phyloP scores from a whole-genome alignment of 2,888 invertebrate species.

The Athetis lepigone region DNA sequence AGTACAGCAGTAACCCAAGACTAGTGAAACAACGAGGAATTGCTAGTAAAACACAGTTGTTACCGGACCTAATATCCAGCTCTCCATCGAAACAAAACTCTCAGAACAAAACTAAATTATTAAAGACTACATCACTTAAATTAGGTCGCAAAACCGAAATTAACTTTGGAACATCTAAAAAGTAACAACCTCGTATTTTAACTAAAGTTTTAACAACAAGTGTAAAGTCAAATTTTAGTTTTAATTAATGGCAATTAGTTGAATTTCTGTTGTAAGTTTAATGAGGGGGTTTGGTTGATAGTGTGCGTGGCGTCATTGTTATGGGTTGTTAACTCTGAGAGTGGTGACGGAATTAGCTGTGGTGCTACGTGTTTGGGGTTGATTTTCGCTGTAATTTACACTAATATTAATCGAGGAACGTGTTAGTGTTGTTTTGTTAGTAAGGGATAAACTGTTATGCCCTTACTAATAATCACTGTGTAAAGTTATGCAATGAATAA shows the following conservation, averaged over 20 bases:
- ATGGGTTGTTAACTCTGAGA: constrained; percentile 10
- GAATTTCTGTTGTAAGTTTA: constrained; percentile 33
- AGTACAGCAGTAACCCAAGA: too few species aligned
- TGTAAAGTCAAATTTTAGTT: constrained; percentile 42
- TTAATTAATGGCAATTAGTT: constrained; percentile 44
- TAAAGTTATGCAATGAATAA: too few species aligned
- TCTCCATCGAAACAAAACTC: not conserved
- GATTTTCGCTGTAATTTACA: too few species aligned
- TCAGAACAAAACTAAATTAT: constrained; percentile 20
- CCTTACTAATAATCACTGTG: too few species aligned
- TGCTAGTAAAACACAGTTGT: too few species aligned
- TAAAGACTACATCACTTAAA: constrained; percentile 38
- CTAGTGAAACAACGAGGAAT: too few species aligned
- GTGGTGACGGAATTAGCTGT: too few species aligned
- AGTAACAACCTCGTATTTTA: constrained; percentile 44
- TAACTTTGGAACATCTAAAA: constrained; percentile 27
- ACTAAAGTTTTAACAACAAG: constrained; percentile 34
- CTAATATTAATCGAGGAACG: too few species aligned
- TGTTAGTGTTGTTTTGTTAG: too few species aligned
- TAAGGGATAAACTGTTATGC: too few species aligned
- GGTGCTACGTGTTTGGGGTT: too few species aligned
- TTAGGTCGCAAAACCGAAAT: constrained; percentile 33
- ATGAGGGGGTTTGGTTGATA: constrained; percentile 19
- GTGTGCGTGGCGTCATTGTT: constrained; percentile 4
- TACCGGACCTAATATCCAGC: not conserved